Conservation (phyloP, 2,797 vertebrate species). For the Pogonophryne albipinna region DNA sequence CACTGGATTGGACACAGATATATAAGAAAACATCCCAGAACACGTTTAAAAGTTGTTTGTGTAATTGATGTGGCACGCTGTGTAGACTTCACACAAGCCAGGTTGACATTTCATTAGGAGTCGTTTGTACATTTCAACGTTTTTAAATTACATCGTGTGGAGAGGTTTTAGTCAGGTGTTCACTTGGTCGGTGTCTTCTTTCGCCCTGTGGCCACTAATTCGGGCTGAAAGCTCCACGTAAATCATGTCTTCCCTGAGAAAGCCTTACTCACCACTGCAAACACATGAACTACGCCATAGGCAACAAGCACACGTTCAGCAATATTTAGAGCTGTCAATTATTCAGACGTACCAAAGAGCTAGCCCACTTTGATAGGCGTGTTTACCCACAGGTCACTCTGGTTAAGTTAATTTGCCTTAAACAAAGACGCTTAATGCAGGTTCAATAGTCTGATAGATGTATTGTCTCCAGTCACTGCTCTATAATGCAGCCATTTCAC, state of each 20-base stretch:
- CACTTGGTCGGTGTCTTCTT: conserved; percentile 79
- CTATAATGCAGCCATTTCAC: background rate
- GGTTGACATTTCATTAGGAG: conserved; percentile 46
- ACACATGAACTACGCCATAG: conserved; percentile 27
- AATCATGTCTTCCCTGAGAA: conserved; percentile 77
- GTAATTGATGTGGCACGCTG: conserved; percentile 29
- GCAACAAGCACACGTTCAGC: conserved; percentile 41
- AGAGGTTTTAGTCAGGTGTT: conserved; percentile 74
- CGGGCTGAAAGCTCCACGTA: conserved; percentile 79
- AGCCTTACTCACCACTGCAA: conserved; percentile 44
- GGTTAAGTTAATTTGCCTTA: conserved; percentile 1
- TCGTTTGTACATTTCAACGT: conserved; percentile 56
- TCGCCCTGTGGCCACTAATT: conserved; percentile 83
- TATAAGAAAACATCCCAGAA: conserved; percentile 25
- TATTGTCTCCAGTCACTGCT: conserved; percentile 29
- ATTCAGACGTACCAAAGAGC: conserved; percentile 1
- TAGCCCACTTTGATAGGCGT: background rate
- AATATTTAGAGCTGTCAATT: conserved; percentile 50
- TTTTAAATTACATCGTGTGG: conserved; percentile 43
- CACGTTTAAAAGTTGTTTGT: conserved; percentile 37
- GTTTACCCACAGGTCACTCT: conserved; percentile 11
- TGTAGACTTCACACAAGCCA: conserved; percentile 9
- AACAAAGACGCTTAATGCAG: background rate
- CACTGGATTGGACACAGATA: background rate
- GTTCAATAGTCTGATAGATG: conserved; percentile 5